These are phyloP conservation scores for Chromobotia macracanthus DNA, from an alignment of 2,797 vertebrate species.

Conservation along the genomic window DNA sequence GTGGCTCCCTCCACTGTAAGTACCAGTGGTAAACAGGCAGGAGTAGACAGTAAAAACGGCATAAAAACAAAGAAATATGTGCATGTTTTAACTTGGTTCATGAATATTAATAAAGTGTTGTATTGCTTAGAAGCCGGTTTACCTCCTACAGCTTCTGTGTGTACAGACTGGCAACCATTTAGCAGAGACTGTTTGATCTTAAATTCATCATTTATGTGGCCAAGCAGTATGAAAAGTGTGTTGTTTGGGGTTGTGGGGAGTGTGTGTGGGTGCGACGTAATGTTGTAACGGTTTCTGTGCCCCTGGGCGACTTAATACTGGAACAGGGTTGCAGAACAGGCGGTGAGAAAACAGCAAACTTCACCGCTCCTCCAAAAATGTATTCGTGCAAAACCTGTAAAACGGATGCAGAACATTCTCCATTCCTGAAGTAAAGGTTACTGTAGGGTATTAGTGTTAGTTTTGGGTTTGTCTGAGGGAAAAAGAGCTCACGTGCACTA, in stretches of 20 bases:
- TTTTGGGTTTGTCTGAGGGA: no score
- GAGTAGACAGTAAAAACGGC: background rate
- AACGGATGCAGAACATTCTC: conserved; percentile 34
- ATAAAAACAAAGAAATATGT: background rate
- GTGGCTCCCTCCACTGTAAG: background rate
- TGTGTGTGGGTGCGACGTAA: conserved; percentile 31
- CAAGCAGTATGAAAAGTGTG: background rate
- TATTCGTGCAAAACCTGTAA: conserved; percentile 56
- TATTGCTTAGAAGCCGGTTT: background rate
- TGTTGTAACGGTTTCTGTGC: conserved; percentile 41
- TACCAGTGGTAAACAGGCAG: background rate
- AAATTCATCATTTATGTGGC: background rate
- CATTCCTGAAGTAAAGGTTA: background rate
- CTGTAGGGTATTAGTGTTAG: no score
- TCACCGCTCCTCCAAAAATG: conserved; percentile 44
- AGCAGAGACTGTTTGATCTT: background rate
- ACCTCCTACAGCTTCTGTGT: background rate
- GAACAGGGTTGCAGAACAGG: conserved; percentile 54
- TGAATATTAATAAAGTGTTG: background rate
- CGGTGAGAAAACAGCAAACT: conserved; percentile 51
- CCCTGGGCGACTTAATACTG: conserved; percentile 46
- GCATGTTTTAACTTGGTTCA: background rate
- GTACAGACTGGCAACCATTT: background rate
- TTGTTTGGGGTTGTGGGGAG: background rate
- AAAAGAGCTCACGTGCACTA: conserved; percentile 16